These are phyloP conservation scores for Plutella xylostella DNA, from an alignment of 2,888 invertebrate species.

Conservation along the genomic window DNA sequence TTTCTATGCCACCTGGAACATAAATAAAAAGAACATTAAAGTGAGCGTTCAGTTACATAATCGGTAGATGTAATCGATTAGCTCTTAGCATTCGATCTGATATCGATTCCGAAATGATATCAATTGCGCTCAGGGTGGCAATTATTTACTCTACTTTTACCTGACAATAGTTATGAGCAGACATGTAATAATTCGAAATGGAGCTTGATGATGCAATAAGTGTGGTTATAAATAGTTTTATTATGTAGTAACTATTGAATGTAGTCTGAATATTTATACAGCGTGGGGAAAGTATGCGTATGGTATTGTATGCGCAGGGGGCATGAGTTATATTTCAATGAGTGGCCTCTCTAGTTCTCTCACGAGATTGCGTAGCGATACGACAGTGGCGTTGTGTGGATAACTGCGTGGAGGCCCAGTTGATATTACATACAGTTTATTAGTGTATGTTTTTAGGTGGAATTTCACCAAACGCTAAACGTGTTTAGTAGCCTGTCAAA, in stretches of 20 bases:
- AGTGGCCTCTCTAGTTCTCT: slow-evolving; percentile 16
- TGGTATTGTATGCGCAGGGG: slow-evolving; percentile 19
- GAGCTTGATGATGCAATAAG: no score
- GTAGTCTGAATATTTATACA: slow-evolving; percentile 22
- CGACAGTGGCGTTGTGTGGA: slow-evolving; percentile 14
- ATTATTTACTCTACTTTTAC: not conserved
- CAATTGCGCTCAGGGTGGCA: not conserved
- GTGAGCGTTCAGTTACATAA: slow-evolving; percentile 9
- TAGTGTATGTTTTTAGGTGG: no score
- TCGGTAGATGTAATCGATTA: not conserved
- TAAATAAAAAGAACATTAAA: slow-evolving; percentile 16
- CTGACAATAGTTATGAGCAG: not conserved
- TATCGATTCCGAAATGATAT: slow-evolving; percentile 6
- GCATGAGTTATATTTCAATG: slow-evolving; percentile 21
- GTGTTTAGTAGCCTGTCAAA: no score
- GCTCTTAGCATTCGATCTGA: slow-evolving; percentile 3
- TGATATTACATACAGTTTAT: no score
- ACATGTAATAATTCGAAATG: slow-evolving; percentile 2
- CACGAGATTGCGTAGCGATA: slow-evolving; percentile 27
- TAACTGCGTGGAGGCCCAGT: slow-evolving; percentile 9
- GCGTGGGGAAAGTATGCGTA: slow-evolving; percentile 25
- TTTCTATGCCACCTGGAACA: slow-evolving; percentile 62
- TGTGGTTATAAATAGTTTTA: slow-evolving; percentile 15
- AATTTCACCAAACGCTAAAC: no score
- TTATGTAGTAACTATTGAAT: slow-evolving; percentile 17